phyloP scores from a whole-genome alignment of 2,113 vertebrate species.

The Puffinus mauretanicus region DNA sequence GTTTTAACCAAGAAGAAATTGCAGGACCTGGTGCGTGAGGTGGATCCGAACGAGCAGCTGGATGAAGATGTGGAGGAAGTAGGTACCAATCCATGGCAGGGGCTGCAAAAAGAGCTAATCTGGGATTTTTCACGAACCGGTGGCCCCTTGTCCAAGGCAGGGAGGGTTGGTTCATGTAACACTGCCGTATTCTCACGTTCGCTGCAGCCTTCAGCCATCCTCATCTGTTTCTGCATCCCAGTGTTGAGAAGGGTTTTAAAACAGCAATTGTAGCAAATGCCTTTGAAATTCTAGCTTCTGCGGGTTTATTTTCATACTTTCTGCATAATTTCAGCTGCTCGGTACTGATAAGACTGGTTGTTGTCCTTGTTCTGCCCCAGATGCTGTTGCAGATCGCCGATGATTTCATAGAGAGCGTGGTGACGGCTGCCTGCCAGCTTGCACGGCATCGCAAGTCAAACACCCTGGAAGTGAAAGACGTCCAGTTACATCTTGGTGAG shows the following conservation, averaged over 20 bases:
- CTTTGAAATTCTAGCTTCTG: background rate
- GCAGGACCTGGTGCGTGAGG: constrained; percentile 96
- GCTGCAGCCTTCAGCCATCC: background rate
- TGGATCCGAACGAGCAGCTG: constrained; percentile 97
- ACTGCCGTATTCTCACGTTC: background rate
- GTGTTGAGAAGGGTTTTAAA: background rate
- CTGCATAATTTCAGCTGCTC: fast-evolving
- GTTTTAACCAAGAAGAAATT: constrained; percentile 97
- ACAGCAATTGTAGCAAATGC: background rate
- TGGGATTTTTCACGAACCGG: background rate
- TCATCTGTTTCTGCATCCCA: background rate
- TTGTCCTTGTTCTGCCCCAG: constrained; percentile 61
- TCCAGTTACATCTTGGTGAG: constrained; percentile 95
- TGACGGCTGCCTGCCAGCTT: constrained; percentile 95
- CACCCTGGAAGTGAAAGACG: constrained; percentile 97
- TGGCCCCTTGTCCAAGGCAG: background rate
- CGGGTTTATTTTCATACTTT: background rate
- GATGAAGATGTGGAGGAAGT: constrained; percentile 99
- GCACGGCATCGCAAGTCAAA: constrained; percentile 96
- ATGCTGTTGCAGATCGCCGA: constrained; percentile 98
- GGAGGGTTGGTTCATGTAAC: background rate
- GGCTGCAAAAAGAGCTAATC: background rate
- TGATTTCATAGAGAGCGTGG: constrained; percentile 98
- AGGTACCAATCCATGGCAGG: background rate
- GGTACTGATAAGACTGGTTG: background rate